Conservation (phyloP, 1,140 invertebrate genomes). For the Tenebrio molitor region DNA sequence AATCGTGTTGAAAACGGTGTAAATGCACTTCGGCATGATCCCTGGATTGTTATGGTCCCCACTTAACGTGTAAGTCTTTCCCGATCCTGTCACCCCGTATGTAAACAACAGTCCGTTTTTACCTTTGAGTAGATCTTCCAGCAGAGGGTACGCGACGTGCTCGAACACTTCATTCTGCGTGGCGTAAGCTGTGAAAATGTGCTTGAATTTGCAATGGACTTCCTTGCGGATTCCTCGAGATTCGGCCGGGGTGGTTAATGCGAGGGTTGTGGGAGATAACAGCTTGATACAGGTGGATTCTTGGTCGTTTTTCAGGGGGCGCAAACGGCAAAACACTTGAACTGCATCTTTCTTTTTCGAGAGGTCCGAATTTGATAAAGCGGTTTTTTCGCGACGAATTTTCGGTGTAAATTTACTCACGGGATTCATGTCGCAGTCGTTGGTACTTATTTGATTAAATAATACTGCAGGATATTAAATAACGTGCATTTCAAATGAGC, state of each 20-base stretch:
- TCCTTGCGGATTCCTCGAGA: constrained; percentile 75
- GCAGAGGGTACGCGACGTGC: constrained; percentile 86
- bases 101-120: constrained; percentile 94
- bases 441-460: neutral
- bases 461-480: neutral
- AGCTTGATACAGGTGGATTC: constrained; percentile 82
- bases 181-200: constrained; percentile 85
- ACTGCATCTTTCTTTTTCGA: constrained; percentile 75
- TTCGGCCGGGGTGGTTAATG: constrained; percentile 77
- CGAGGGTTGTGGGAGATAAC: constrained; percentile 77
- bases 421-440: constrained; percentile 2
- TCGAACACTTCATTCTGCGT: constrained; percentile 90
- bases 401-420: constrained; percentile 16
- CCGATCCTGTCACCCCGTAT: constrained; percentile 97
- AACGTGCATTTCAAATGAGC: neutral
- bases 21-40: constrained; percentile 89
- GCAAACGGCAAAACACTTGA: constrained; percentile 87
- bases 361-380: constrained; percentile 52
- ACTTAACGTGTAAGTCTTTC: constrained; percentile 97
- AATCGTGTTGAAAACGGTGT: constrained; percentile 94
- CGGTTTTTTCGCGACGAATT: constrained; percentile 49
- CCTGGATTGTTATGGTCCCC: constrained; percentile 84
- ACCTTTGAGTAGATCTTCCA: constrained; percentile 83
- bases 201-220: constrained; percentile 83
- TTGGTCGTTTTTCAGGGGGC: constrained; percentile 78